Evolutionary conservation across 2,888 invertebrate species (phyloP).

Genomic region (Carabus problematicus): DNA sequence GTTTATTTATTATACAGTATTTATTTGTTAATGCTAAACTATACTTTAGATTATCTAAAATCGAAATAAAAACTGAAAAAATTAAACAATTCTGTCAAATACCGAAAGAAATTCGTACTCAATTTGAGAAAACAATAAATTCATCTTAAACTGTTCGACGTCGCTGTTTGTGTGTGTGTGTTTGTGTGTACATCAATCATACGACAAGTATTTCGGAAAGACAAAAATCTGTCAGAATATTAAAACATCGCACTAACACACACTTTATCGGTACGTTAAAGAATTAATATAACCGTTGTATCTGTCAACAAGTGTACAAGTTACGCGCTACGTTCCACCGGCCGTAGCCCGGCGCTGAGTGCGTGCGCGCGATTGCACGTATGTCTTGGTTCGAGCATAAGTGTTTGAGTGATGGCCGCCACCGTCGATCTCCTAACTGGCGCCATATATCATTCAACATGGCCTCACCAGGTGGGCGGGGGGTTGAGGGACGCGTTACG

Average conservation of each 20-base stretch:
- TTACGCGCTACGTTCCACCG: slow-evolving; percentile 19
- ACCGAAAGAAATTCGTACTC: no score
- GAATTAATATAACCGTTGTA: slow-evolving; percentile 42
- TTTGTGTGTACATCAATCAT: slow-evolving; percentile 34
- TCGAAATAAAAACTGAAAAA: no score
- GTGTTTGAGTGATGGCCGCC: slow-evolving; percentile 66
- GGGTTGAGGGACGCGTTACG: slow-evolving; percentile 55
- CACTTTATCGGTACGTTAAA: slow-evolving; percentile 35
- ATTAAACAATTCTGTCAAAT: no score
- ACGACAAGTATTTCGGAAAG: slow-evolving; percentile 25
- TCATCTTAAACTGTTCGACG: no score
- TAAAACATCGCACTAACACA: slow-evolving; percentile 40
- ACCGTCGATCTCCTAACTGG: slow-evolving; percentile 65
- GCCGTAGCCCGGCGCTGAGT: not conserved
- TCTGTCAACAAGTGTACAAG: slow-evolving; percentile 26
- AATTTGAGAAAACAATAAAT: no score
- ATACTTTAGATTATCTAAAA: no score
- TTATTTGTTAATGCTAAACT: no score
- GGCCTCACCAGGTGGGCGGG: slow-evolving; percentile 49
- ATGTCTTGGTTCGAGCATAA: slow-evolving; percentile 52
- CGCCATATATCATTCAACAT: slow-evolving; percentile 67
- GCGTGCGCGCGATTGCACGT: slow-evolving; percentile 44
- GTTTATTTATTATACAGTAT: no score
- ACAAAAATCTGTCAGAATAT: slow-evolving; percentile 42
- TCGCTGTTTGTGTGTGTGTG: no score